Evolutionary conservation across 2,113 vertebrate genomes (phyloP).

Genomic region (Sinosuthora webbiana): DNA sequence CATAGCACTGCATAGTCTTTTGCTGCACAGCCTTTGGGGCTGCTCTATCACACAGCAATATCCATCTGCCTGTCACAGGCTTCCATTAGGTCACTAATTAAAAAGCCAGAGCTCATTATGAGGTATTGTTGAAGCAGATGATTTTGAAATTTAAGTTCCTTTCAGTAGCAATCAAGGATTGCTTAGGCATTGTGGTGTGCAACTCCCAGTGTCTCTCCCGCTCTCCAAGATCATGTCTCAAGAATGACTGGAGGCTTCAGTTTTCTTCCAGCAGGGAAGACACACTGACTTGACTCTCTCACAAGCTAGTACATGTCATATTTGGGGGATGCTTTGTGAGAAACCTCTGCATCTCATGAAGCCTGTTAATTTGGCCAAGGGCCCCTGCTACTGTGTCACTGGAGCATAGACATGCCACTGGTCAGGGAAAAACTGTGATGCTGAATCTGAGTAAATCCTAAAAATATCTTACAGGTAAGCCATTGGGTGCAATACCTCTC

Average conservation of each 20-base stretch:
- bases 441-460: neutral
- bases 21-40: neutral
- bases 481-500: neutral
- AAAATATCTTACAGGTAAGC: neutral
- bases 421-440: neutral
- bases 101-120: neutral
- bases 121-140: neutral
- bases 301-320: neutral
- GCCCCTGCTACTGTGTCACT: neutral
- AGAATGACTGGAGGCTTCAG: neutral
- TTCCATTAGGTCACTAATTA: neutral
- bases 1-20: neutral
- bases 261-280: neutral
- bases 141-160: neutral
- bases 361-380: neutral
- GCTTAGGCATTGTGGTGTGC: neutral
- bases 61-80: neutral
- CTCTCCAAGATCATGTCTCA: neutral
- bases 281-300: neutral
- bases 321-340: neutral
- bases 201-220: neutral
- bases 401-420: neutral
- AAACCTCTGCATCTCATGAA: neutral
- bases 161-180: neutral
- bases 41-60: accelerated